phyloP scores from a whole-genome alignment of 2,113 vertebrate species.

The Chamaetylas fuelleborni region DNA sequence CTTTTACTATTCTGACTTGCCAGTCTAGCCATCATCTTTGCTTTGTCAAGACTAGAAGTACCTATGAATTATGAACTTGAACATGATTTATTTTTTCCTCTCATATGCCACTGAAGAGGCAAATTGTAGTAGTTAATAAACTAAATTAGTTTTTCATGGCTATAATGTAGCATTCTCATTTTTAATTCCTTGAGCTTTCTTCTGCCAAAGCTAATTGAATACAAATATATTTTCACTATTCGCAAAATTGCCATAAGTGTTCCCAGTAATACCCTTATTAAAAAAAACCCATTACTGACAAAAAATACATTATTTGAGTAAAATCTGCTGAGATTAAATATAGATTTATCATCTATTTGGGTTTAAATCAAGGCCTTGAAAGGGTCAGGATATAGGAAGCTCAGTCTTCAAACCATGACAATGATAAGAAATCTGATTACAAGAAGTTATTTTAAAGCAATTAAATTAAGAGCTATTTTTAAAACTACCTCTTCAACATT shows the following conservation, averaged over 20 bases:
- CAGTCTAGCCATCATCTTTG: background rate
- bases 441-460: background rate
- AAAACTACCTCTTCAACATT: background rate
- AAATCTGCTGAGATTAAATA: background rate
- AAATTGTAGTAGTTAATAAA: background rate
- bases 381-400: background rate
- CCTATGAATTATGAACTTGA: background rate
- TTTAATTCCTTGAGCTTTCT: conserved; percentile 1
- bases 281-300: background rate
- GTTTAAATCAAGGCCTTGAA: background rate
- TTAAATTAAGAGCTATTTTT: background rate
- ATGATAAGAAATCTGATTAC: background rate
- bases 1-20: background rate
- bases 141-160: background rate
- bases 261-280: background rate
- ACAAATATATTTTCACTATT: conserved; percentile 4
- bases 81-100: background rate
- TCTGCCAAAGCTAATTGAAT: background rate
- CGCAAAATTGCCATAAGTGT: background rate
- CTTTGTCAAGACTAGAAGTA: background rate
- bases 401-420: background rate
- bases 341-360: background rate
- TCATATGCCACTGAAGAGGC: background rate
- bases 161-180: background rate
- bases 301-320: background rate